Conservation (phyloP, 2,888 invertebrate species). For the Strigamia crassipes region DNA sequence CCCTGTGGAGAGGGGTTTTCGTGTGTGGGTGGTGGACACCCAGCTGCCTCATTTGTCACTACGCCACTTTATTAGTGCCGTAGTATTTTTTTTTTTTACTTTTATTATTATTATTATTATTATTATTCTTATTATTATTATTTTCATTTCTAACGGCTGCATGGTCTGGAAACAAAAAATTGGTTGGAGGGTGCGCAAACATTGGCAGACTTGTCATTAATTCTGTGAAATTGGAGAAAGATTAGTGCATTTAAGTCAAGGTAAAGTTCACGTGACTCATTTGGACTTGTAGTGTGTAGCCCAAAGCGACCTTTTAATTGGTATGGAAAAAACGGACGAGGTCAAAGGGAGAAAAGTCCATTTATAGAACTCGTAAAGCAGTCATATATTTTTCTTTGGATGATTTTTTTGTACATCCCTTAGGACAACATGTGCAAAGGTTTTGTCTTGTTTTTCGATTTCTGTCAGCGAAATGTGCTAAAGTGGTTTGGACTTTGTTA, state of each 20-base stretch:
- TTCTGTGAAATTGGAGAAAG: conserved; percentile 11
- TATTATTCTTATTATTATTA: neutral
- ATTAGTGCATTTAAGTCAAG: neutral
- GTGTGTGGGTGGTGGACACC: conserved; percentile 33
- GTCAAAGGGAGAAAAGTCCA: conserved; percentile 37
- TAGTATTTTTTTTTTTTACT: neutral
- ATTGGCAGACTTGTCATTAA: neutral
- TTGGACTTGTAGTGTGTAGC: conserved; percentile 15
- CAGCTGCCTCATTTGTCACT: conserved; percentile 40
- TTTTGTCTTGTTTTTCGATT: neutral
- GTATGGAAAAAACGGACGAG: conserved; percentile 31
- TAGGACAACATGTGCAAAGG: conserved; percentile 37
- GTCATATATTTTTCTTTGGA: conserved; percentile 13
- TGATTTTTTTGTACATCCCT: neutral
- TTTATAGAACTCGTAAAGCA: conserved; percentile 26
- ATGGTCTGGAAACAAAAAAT: neutral
- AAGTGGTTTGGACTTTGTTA: neutral
- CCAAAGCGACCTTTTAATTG: conserved; percentile 42
- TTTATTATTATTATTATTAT: no score
- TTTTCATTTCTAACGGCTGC: no score
- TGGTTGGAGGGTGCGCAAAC: neutral
- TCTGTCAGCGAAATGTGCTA: neutral
- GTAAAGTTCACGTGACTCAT: conserved; percentile 37
- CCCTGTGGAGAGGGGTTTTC: conserved; percentile 24
- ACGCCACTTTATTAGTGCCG: conserved; percentile 25